Conservation (phyloP, 2,888 invertebrate species). For the Cheilosia vulpina region DNA sequence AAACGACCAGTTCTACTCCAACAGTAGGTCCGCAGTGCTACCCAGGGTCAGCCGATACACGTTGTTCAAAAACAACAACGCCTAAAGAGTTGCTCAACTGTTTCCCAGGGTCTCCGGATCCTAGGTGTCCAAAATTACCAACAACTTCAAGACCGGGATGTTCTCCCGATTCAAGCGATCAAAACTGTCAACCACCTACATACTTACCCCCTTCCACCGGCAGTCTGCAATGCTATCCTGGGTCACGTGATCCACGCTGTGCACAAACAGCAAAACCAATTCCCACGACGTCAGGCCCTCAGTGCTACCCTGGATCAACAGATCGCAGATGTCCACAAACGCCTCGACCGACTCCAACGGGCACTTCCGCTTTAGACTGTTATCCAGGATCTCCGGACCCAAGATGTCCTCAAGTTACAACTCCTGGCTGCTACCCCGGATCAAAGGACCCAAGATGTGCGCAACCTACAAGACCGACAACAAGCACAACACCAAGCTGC, state of each 20-base stretch:
- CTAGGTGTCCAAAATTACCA: constrained; percentile 78
- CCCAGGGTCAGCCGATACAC: constrained; percentile 78
- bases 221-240: constrained; percentile 45
- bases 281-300: neutral
- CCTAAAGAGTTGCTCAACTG: constrained; percentile 77
- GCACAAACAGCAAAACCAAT: neutral
- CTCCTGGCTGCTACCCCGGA: no score
- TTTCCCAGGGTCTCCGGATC: constrained; percentile 80
- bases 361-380: constrained; percentile 69
- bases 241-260: constrained; percentile 1
- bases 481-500: constrained; percentile 70
- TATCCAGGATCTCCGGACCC: constrained; percentile 79
- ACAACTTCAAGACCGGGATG: constrained; percentile 76
- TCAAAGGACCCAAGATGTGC: no score
- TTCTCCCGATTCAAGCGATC: constrained; percentile 78
- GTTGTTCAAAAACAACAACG: constrained; percentile 70
- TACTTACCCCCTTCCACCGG: constrained; percentile 23
- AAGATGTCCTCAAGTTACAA: constrained; percentile 19
- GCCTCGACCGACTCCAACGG: constrained; percentile 64
- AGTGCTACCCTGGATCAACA: constrained; percentile 80
- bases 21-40: constrained; percentile 77
- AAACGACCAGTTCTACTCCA: constrained; percentile 70
- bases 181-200: constrained; percentile 41
- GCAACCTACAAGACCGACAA: constrained; percentile 37
- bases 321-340: constrained; percentile 68